These are phyloP conservation scores for Ditula angustiorana DNA, from an alignment of 2,888 invertebrate genomes.

Conservation along the genomic window DNA sequence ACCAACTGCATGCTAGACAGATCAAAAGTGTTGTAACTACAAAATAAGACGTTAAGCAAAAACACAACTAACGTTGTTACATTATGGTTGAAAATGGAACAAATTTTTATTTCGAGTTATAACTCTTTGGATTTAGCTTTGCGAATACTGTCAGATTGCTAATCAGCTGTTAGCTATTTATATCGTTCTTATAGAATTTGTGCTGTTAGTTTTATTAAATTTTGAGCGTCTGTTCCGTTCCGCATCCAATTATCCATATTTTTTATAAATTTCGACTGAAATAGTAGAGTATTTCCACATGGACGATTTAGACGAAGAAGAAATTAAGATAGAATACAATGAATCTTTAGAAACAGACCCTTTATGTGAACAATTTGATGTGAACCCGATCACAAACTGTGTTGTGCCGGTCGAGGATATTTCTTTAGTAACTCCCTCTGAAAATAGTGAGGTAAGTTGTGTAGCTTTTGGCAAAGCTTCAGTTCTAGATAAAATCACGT, in stretches of 20 bases:
- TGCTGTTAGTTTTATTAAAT: not conserved
- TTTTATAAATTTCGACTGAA: not conserved
- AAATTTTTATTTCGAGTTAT: too few relatives aligned
- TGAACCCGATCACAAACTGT: not conserved
- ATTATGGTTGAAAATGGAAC: too few relatives aligned
- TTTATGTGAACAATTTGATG: constrained; percentile 41
- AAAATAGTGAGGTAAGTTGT: constrained; percentile 7
- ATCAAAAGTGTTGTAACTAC: too few relatives aligned
- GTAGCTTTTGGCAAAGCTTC: too few relatives aligned
- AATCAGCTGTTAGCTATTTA: constrained; percentile 35
- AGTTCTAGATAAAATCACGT: too few relatives aligned
- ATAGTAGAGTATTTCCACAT: constrained; percentile 33
- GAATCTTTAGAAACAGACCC: constrained; percentile 56
- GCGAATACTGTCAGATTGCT: constrained; percentile 21
- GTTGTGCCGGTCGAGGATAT: not conserved
- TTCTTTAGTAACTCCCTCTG: not conserved
- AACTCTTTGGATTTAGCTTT: too few relatives aligned
- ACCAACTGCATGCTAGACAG: too few relatives aligned
- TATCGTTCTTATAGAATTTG: too few relatives aligned
- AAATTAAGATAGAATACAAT: constrained; percentile 64
- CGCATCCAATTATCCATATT: not conserved
- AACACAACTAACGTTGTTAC: too few relatives aligned
- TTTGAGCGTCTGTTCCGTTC: too few relatives aligned
- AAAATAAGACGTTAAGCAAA: too few relatives aligned
- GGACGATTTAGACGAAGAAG: constrained; percentile 48